A percentile compares a stretch with the other conserved stretches of the same genome.
These are phyloP conservation scores for Scaptomyza graminum DNA, from an alignment of 1,140 invertebrate genomes.

Conservation along the genomic window DNA sequence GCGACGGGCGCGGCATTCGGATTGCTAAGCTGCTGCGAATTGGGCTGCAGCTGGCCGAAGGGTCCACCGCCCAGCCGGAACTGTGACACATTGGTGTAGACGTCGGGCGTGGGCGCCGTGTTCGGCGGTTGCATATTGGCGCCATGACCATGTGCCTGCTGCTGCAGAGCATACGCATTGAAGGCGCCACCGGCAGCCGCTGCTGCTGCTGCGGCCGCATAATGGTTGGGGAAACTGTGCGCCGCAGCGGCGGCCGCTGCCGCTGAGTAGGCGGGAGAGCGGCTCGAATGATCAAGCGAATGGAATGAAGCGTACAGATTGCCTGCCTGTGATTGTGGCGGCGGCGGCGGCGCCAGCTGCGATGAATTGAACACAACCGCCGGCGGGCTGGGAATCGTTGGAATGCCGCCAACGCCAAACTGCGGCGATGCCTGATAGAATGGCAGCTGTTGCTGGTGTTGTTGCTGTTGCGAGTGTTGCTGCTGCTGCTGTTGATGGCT, in stretches of 20 bases:
- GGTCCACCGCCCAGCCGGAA: slow-evolving; percentile 88
- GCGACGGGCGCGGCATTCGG: slow-evolving; percentile 87
- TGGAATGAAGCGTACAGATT: slow-evolving; percentile 91
- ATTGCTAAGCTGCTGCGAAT: slow-evolving; percentile 90
- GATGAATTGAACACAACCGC: slow-evolving; percentile 91
- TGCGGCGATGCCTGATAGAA: slow-evolving; percentile 85
- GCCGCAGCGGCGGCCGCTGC: slow-evolving; percentile 63
- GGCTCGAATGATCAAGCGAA: slow-evolving; percentile 83
- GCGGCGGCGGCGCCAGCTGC: slow-evolving; percentile 86
- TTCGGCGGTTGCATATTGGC: slow-evolving; percentile 86
- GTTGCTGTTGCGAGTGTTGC: slow-evolving; percentile 56
- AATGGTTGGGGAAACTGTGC: slow-evolving; percentile 86
- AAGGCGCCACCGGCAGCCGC: slow-evolving; percentile 85
- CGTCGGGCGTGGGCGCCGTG: slow-evolving; percentile 88
- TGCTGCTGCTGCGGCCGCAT: slow-evolving; percentile 67
- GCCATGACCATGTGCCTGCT: slow-evolving; percentile 65
- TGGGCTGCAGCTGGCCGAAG: slow-evolving; percentile 85
- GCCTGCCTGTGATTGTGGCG: slow-evolving; percentile 89
- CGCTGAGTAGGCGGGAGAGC: slow-evolving; percentile 69
- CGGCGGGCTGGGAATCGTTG: slow-evolving; percentile 92
- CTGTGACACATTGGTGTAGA: slow-evolving; percentile 91
- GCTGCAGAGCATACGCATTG: slow-evolving; percentile 85
- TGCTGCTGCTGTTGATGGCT: slow-evolving; percentile 82
- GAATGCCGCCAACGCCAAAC: slow-evolving; percentile 89
- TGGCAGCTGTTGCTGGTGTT: slow-evolving; percentile 66